Base-by-base conservation (phyloP, 2,888 invertebrate genomes). In the Tortrix viridana region DNA sequence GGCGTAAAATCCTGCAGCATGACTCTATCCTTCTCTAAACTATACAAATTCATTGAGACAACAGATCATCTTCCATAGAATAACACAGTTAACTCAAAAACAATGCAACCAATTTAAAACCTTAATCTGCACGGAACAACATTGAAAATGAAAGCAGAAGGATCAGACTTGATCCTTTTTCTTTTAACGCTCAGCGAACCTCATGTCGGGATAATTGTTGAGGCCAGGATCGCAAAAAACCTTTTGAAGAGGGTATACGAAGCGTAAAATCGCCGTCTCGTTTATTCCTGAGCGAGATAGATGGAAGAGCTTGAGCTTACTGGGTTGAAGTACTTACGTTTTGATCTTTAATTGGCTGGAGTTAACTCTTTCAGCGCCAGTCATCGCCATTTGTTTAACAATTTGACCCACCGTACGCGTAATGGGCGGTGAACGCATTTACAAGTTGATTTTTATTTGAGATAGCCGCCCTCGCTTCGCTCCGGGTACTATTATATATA, bases 161-260 rank as follows among this genome's bases (percentile, higher is more conserved):
- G 12, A 37, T 41, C 26, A 12, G 19, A 49, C 43, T 43, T 46
- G 26, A 32, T 22, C 32, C 37, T 22, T 16, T 55, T 26, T 43
- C 7, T 6, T 38, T 46, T 37, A 18, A n/a, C 18, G 18, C 14
- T 44, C 48, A 19, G 48, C 41, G 20, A 20, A 18, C 23, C 46
- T 12, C 20, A 50, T 50, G 37, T 54, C 19, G 48, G 53, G 26
- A 44, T 44, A 37, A 60, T 49, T 64, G 64, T 64, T 56, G 37
- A 48, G 23, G 38, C 48, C n/a, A 43, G 54, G 54, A 58, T 59
- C 52, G 43, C 57, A 60, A 44, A 53, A 59, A 61, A 61, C 43
- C 50, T 49, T 50, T 62, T 62, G 56, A 62, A 26, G 56, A 52
- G 20, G 50, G 32, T 52, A 52, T 20, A 14, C 46, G 50, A 50